A percentile compares a stretch with the other conserved stretches of the same genome.
phyloP scores from a whole-genome alignment of 2,113 vertebrate genomes.

The Variabilichromis moorii region DNA sequence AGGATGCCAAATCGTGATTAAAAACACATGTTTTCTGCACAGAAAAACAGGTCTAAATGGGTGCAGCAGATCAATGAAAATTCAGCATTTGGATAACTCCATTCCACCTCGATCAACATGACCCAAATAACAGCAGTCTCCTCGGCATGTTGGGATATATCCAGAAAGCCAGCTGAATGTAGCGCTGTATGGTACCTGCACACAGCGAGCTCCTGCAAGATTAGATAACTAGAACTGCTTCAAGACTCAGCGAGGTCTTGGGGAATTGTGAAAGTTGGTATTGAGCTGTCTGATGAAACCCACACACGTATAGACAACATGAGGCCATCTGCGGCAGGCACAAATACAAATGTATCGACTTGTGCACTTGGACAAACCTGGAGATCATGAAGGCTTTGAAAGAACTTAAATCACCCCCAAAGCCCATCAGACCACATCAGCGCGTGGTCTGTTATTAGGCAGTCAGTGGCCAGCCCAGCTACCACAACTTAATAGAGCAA shows the following conservation, averaged over 20 bases:
- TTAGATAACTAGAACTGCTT: constrained; percentile 33
- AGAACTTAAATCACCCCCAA: background rate
- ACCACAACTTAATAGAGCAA: constrained; percentile 1
- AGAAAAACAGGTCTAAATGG: background rate
- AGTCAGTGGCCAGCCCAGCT: background rate
- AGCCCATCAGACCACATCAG: constrained; percentile 17
- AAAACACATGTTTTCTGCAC: background rate
- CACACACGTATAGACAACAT: background rate
- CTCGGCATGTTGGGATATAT: constrained; percentile 19
- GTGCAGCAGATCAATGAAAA: background rate
- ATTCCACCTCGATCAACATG: constrained; percentile 8
- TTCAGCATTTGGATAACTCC: constrained; percentile 11
- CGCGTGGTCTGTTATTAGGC: background rate
- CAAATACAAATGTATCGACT: background rate
- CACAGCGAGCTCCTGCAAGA: constrained; percentile 24
- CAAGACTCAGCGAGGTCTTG: background rate
- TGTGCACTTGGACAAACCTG: background rate
- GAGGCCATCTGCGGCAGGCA: background rate
- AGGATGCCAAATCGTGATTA: background rate
- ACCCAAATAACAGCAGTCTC: constrained; percentile 36
- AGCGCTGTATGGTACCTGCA: constrained; percentile 16
- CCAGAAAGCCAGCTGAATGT: constrained; percentile 10
- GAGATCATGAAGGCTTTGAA: background rate
- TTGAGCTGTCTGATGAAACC: constrained; percentile 21
- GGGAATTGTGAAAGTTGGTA: constrained; percentile 17